Base-by-base conservation (phyloP, 2,113 vertebrate species). In the Triplophysa tibetana region DNA sequence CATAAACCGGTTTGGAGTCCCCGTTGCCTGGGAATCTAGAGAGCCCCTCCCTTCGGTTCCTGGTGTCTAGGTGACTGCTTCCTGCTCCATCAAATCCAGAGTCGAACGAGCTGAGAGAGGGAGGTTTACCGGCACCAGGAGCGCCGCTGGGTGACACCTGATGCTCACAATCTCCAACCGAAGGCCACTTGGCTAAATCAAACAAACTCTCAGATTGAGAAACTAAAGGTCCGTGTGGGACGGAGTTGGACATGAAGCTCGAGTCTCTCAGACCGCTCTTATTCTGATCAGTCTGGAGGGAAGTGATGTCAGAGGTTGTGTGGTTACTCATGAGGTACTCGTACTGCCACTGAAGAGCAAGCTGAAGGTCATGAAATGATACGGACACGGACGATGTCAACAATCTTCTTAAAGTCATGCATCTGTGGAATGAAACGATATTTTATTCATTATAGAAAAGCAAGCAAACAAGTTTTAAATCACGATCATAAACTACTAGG, bases 291-390 rank as follows among this genome's bases (percentile, higher is more conserved):
- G 5, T 23, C 19, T 11, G 56, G 17, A 0, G 3, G 2, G 65
- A 5, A 12, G 43, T 26, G 1, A 23, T 3, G 24, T 80, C 41
- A 56, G 38, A 63, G 24, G 54, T 45, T 64, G n/a, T 43, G 9
- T 74, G 38, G 60, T 54, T 61, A 63, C 79, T 68, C 52, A 77
- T 81, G 10, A 93, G 77, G 45, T 87, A 70, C 45, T 92, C 86
- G 4, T 89, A 88, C 87, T 94, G 92, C 93, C 93, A 94, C 73
- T 91, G 90, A 17, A 93, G 77, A 8, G 91, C 89, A 21, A 85
- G 33, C 85, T 93, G 89, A 2, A 94, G 89, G 17, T 89, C 85
- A 21, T 70, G 75, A 1, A 91, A 68, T 0, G 81, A 10, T 21
- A 90, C 85, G 0, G 88, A 81, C 4, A 79, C 88, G 1, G 84